These are phyloP conservation scores for Trachemys scripta DNA, from an alignment of 2,113 vertebrate genomes.

Conservation along the genomic window DNA sequence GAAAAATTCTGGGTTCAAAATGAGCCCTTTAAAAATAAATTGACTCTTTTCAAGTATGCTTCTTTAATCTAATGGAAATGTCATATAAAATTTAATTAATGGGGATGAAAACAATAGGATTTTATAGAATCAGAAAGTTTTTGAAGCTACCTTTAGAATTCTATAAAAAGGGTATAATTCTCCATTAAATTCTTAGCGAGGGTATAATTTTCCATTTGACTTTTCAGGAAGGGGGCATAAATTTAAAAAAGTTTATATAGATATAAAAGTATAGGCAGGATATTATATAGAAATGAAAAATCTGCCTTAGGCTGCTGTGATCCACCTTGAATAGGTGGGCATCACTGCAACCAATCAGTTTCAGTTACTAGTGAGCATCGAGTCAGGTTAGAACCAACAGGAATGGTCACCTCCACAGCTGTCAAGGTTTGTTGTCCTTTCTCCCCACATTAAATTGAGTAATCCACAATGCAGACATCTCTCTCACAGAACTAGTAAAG, in stretches of 20 bases:
- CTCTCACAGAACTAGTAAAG: background rate
- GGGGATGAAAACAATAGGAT: background rate
- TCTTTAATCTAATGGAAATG: background rate
- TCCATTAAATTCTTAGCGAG: background rate
- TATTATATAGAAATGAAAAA: background rate
- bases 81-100: background rate
- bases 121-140: background rate
- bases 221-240: background rate
- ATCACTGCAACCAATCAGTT: background rate
- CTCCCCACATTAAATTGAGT: background rate
- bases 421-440: background rate
- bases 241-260: background rate
- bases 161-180: background rate
- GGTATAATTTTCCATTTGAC: background rate
- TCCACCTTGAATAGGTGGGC: background rate
- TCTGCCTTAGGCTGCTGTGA: background rate
- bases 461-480: background rate
- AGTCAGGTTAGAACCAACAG: background rate
- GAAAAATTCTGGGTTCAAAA: background rate
- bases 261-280: background rate
- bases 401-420: background rate
- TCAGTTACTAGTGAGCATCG: background rate
- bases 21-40: background rate
- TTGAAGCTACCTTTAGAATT: background rate
- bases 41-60: background rate